Base-by-base conservation (phyloP, 2,888 invertebrate genomes). In the Embidobia sp. region DNA sequence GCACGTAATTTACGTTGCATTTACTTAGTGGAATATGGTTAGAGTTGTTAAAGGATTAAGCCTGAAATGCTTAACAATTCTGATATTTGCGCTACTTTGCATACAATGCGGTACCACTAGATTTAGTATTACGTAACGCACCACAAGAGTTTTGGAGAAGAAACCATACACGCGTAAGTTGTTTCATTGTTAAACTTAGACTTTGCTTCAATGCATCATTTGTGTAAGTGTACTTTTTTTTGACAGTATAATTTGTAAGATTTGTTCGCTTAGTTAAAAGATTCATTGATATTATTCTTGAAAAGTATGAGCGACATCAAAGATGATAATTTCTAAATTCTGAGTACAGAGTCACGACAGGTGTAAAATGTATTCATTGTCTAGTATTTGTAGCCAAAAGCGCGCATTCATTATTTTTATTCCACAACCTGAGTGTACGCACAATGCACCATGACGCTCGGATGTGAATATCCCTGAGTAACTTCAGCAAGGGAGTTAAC, bases 381-480 rank as follows among this genome's bases (percentile, higher is more conserved):
- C 10, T 70, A 31, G 66, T 49, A 72, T 72, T 59, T 42, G 51
- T 37, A 46, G 33, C 29, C 61, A 67, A 77, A 72, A 72, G 67
- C 49, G 29, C 13, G 75, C 49, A 42, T 69, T 77, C 67, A 67
- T 72, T 72, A 77, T 77, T 77, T 77, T 77, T 77, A 63, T 59
- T 55, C 51, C 15, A 37, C 19, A 63, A 66, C 55, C 67, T 63
- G 63, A 73, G 63, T 73, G 63, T 55, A 53, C 61, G 73, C 64
- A 81, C 79, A 83, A 80, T 85, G 70, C 78, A 78, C 74, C 72
- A 59, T 61, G 78, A 78, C 77, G 73, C 57, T 64, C 35, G 57
- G 53, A 79, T 75, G 76, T 70, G 79, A 81, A 74, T 79, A 75
- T 74, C 70, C 79, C 63, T 76, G 80, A 77, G 79, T 80, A 79